These are phyloP conservation scores for Acrossocheilus wenchowensis DNA, from an alignment of 2,797 vertebrate genomes.

Conservation along the genomic window DNA sequence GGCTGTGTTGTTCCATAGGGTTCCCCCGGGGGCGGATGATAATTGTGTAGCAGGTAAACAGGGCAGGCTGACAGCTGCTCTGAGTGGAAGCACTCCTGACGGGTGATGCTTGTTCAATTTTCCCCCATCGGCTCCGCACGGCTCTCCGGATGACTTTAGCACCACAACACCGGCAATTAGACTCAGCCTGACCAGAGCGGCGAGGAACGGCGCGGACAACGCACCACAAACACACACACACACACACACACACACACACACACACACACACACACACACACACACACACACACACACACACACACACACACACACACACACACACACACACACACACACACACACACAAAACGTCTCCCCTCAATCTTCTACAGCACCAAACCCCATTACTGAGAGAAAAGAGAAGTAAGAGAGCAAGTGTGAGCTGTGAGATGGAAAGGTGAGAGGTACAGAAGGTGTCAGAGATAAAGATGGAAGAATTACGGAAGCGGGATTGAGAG, in stretches of 20 bases:
- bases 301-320: conserved; percentile 15
- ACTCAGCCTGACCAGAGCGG: conserved; percentile 55
- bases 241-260: neutral
- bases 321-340: conserved; percentile 28
- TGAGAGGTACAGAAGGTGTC: conserved; percentile 31
- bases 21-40: conserved; percentile 68
- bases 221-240: conserved; percentile 23
- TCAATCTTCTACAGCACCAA: conserved; percentile 48
- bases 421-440: conserved; percentile 12
- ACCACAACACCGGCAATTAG: conserved; percentile 74
- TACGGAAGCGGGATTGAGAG: neutral
- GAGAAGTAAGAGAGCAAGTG: conserved; percentile 37
- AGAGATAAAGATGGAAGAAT: conserved; percentile 32
- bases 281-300: conserved; percentile 23
- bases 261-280: neutral
- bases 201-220: conserved; percentile 52
- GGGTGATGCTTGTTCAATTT: conserved; percentile 81
- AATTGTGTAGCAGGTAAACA: conserved; percentile 78
- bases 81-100: conserved; percentile 80
- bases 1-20: conserved; percentile 32
- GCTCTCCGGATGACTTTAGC: conserved; percentile 64
- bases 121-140: conserved; percentile 57
- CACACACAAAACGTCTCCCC: neutral
- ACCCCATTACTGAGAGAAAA: conserved; percentile 53
- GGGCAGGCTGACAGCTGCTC: conserved; percentile 71